Conservation (phyloP, 2,113 vertebrate species). For the Onychostoma macrolepis region DNA sequence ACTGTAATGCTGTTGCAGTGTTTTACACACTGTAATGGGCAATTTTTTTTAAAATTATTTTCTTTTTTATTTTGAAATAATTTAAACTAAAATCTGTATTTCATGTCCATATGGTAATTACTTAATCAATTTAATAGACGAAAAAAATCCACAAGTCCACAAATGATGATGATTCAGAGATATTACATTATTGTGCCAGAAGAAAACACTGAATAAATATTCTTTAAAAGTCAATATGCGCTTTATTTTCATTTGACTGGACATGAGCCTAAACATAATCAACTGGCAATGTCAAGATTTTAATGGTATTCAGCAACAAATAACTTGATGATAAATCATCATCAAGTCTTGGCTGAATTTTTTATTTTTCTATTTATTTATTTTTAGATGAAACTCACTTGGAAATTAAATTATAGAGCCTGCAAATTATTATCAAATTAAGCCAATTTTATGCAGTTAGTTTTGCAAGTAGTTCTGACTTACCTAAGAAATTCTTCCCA, state of each 20-base stretch:
- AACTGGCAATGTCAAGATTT: neutral
- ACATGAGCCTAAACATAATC: neutral
- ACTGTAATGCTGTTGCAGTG: too few species aligned
- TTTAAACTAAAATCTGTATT: too few species aligned
- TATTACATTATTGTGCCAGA: neutral
- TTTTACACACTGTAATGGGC: too few species aligned
- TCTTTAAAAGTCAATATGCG: neutral
- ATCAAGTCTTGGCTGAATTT: neutral
- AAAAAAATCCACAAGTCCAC: neutral
- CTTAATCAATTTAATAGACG: too few species aligned
- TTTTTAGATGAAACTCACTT: neutral
- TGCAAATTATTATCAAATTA: neutral
- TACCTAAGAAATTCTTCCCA: neutral
- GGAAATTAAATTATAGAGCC: neutral
- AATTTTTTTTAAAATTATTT: too few species aligned
- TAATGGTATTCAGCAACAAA: neutral
- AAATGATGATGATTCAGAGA: neutral
- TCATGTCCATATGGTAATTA: too few species aligned
- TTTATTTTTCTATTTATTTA: neutral
- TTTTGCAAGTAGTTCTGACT: neutral
- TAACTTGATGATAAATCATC: neutral
- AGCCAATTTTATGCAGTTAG: neutral
- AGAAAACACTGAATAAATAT: neutral
- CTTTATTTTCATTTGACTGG: neutral
- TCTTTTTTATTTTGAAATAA: too few species aligned